phyloP scores from a whole-genome alignment of 1,140 invertebrate species.

The Aphidius ervi region DNA sequence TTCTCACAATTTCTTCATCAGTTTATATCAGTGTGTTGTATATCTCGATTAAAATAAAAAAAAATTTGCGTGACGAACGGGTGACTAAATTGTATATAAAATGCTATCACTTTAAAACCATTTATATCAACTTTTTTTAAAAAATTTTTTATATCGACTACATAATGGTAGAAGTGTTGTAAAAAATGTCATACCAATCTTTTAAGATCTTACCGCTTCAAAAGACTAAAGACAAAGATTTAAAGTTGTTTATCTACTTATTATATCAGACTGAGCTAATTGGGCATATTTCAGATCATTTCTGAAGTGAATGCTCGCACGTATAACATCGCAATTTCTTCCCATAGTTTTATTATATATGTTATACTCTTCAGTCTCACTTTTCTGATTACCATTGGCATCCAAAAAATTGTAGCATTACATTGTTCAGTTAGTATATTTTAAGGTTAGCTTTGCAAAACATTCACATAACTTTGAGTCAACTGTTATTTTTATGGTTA shows the following conservation, averaged over 20 bases:
- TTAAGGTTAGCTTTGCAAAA: not conserved
- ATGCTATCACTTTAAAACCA: slow-evolving; percentile 31
- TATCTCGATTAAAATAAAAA: too few relatives aligned
- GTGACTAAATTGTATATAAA: slow-evolving; percentile 40
- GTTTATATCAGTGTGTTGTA: too few relatives aligned
- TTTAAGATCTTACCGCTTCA: slow-evolving; percentile 34
- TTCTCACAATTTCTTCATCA: too few relatives aligned
- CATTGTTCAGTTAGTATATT: not conserved
- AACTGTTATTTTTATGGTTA: not conserved
- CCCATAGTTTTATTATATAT: not conserved
- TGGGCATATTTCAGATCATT: slow-evolving; percentile 41
- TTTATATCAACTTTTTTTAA: too few relatives aligned
- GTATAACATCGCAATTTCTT: slow-evolving; percentile 22
- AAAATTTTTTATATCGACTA: too few relatives aligned
- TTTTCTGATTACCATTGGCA: not conserved
- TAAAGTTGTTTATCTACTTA: slow-evolving; percentile 44
- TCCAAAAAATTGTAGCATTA: not conserved
- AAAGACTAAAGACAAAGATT: slow-evolving; percentile 23
- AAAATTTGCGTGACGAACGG: slow-evolving; percentile 24
- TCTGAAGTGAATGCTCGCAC: slow-evolving; percentile 33
- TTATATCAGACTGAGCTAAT: slow-evolving; percentile 42
- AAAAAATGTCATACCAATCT: too few relatives aligned
- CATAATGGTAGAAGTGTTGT: too few relatives aligned
- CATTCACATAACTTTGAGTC: not conserved
- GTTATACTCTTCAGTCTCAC: too few relatives aligned